Evolutionary conservation across 2,888 invertebrate species (phyloP), one percentile per base, ranked within the genome.

Genomic region (Caenorhabditis sp.): DNA sequence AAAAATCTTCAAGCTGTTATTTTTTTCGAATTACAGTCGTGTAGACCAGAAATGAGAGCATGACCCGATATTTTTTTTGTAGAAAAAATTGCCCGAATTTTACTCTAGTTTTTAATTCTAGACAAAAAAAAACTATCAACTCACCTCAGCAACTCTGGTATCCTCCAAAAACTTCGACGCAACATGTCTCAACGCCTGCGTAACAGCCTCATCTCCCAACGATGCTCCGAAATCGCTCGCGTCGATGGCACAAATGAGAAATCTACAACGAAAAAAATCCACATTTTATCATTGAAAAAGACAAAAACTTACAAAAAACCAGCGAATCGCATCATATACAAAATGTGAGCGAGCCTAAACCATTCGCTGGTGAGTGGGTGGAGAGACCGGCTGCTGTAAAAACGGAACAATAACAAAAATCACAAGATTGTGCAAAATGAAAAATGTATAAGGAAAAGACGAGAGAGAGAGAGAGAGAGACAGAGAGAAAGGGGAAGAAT

Each of bases 151-250:
- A 36, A 70, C 69, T 23, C 82, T 55, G 14, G 82, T 81, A 54
- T 81, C 71, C 14, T 77, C 79, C 8, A 82, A 66, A 55, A 76
- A 63, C 57, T 79, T 71, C 21, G 67, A 57, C 19, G 79, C 78
- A 1, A 73, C 73, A 63, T 81, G 79, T 3, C 81, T 67, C 17
- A 82, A 65, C 4, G 81, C 51, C 55, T 82, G 82, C 21, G 82
- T 79, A 43, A 78, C 74, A 49, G 82, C 81, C 12, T 72, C 72
- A 64, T 82, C 82, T 17, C 82, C 82, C 17, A 80, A 62, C 6
- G 75, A 62, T 6, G 73, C 77, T 54, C 78, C 80, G 37, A 80
- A 62, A 19, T 78, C 73, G 17, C 43, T 43, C 2, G 43, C 43
- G 14, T 17, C 14, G 2, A 43, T 17, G 31, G 10, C 4, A 31